Evolutionary conservation across 2,113 vertebrate genomes (phyloP).

Genomic region (Lepus europaeus): DNA sequence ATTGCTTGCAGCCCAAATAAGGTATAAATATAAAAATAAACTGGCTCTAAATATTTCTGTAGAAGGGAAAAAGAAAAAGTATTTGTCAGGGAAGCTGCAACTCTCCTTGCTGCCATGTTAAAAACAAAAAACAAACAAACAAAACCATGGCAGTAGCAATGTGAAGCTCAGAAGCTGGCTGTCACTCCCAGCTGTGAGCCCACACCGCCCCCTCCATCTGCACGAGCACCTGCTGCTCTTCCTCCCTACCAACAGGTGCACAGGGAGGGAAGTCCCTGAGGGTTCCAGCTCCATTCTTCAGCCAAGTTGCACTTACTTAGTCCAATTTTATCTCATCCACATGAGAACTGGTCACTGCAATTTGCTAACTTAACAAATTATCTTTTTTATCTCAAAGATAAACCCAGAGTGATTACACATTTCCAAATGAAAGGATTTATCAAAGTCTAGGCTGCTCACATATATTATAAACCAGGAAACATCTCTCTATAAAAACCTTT

Average conservation of each 20-base stretch:
- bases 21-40: constrained; percentile 99
- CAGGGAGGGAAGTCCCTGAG: not conserved
- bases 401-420: not conserved
- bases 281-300: not conserved
- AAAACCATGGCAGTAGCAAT: not conserved
- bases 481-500: not conserved
- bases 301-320: not conserved
- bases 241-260: not conserved
- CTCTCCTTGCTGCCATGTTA: not conserved
- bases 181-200: not conserved
- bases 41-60: constrained; percentile 95
- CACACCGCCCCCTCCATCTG: not conserved
- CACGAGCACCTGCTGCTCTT: not conserved
- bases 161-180: not conserved
- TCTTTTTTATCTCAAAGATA: not conserved
- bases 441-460: not conserved
- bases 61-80: constrained; percentile 68
- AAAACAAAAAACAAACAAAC: not conserved
- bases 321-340: not conserved
- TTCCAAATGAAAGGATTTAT: constrained; percentile 17
- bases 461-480: not conserved
- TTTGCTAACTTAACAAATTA: not conserved
- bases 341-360: not conserved
- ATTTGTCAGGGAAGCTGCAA: not conserved
- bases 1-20: constrained; percentile 97